phyloP scores from a whole-genome alignment of 2,888 invertebrate species.

The Autographa pulchrina region DNA sequence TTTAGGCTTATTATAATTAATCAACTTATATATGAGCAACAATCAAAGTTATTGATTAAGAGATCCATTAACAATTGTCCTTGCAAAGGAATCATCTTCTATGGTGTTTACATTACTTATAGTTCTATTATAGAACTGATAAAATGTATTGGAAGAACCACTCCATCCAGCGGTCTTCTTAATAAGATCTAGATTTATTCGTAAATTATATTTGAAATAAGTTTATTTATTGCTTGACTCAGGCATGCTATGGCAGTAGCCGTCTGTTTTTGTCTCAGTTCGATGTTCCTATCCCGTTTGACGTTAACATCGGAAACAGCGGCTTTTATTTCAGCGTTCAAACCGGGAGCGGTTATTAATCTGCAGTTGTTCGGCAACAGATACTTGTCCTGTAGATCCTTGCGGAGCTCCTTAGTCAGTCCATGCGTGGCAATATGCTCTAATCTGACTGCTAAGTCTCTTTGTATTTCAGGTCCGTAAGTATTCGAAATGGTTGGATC shows the following conservation, averaged over 20 bases:
- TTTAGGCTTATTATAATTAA: too few species aligned
- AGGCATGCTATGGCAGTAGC: constrained; percentile 3
- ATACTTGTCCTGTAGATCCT: background rate
- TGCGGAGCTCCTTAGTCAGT: background rate
- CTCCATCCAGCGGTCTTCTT: too few species aligned
- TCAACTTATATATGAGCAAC: too few species aligned
- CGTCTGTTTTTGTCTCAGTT: background rate
- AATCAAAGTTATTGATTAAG: too few species aligned
- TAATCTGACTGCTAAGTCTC: background rate
- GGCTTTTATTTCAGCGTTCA: constrained; percentile 10
- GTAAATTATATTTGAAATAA: too few species aligned
- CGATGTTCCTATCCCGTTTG: background rate
- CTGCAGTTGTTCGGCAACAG: background rate
- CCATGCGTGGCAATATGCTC: background rate
- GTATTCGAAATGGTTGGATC: too few species aligned
- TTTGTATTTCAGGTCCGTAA: background rate
- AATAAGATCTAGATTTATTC: too few species aligned
- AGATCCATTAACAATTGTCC: too few species aligned
- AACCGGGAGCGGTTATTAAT: background rate
- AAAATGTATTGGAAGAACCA: too few species aligned
- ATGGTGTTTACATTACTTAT: too few species aligned
- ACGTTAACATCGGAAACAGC: background rate
- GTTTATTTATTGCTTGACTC: background rate
- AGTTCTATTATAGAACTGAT: too few species aligned
- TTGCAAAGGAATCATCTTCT: too few species aligned